Percentiles rank a stretch among this genome's conserved stretches.
Conservation (phyloP, 1,140 invertebrate species). For the Lucilia sericata region DNA sequence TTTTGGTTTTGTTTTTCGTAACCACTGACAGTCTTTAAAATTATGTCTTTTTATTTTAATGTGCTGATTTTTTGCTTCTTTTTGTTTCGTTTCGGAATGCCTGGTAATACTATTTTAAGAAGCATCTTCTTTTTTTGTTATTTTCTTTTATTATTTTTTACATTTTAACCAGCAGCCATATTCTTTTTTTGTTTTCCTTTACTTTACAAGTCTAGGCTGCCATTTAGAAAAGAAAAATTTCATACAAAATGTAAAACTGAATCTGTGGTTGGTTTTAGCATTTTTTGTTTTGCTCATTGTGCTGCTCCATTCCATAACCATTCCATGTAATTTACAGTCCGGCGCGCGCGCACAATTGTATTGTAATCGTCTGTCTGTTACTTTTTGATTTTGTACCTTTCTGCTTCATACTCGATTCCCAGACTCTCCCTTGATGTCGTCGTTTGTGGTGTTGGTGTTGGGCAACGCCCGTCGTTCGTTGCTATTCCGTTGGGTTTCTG, state of each 20-base stretch:
- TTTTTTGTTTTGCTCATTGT: neutral
- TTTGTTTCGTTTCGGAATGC: neutral
- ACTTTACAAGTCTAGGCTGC: slow-evolving; percentile 11
- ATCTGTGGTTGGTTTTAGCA: neutral
- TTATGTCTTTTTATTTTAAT: slow-evolving; percentile 20
- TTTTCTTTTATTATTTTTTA: neutral
- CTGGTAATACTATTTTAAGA: no score
- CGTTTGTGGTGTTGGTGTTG: neutral
- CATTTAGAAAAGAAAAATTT: slow-evolving; percentile 3
- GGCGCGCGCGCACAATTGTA: slow-evolving; percentile 22
- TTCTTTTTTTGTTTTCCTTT: neutral
- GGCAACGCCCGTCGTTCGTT: slow-evolving; percentile 16
- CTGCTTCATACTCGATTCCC: neutral
- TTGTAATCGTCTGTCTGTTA: neutral
- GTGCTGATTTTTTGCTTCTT: neutral
- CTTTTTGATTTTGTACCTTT: neutral
- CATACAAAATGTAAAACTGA: neutral
- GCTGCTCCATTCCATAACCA: neutral
- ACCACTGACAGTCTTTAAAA: slow-evolving; percentile 25
- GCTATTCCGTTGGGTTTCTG: neutral
- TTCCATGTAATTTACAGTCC: slow-evolving; percentile 20
- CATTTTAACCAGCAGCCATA: neutral
- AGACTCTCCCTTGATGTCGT: slow-evolving; percentile 24
- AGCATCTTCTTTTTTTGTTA: neutral
- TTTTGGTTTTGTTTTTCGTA: neutral